Evolutionary conservation across 37 sponge, comb jelly and placozoan genomes (phyloP).

Genomic region (Crambe crambe): DNA sequence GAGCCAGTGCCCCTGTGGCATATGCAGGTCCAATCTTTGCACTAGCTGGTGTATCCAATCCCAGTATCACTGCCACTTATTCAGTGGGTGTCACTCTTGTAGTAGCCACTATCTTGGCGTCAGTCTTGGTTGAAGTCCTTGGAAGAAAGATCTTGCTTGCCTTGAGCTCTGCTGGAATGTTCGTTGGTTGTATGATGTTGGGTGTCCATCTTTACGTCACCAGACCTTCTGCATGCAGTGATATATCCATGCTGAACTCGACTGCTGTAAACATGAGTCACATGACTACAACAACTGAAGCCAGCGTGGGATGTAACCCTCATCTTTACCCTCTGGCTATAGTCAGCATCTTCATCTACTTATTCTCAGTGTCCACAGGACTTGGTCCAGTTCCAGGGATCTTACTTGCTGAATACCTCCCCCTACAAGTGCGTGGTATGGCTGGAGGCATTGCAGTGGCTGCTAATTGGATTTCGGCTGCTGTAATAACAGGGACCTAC

Average conservation of each 20-base stretch:
- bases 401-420: slow-evolving; percentile 69
- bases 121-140: slow-evolving; percentile 60
- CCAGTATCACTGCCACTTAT: slow-evolving; percentile 11
- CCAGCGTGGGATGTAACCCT: neutral
- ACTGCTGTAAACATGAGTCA: neutral
- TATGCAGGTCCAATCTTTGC: slow-evolving; percentile 50
- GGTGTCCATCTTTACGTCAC: slow-evolving; percentile 42
- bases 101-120: slow-evolving; percentile 20
- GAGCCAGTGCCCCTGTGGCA: slow-evolving; percentile 26
- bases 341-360: slow-evolving; percentile 41
- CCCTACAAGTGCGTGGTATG: slow-evolving; percentile 57
- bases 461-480: slow-evolving; percentile 36
- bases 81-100: slow-evolving; percentile 26
- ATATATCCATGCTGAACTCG: neutral
- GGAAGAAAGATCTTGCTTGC: slow-evolving; percentile 69
- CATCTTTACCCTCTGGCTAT: slow-evolving; percentile 29
- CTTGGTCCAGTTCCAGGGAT: slow-evolving; percentile 66
- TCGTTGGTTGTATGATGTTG: slow-evolving; percentile 25
- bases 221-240: neutral
- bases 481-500: slow-evolving; percentile 44
- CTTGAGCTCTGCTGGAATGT: slow-evolving; percentile 27
- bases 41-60: slow-evolving; percentile 22
- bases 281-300: neutral
- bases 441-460: slow-evolving; percentile 41
- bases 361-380: slow-evolving; percentile 52